These are phyloP conservation scores for Narcine bancroftii DNA, from an alignment of 2,113 vertebrate species.

Conservation along the genomic window DNA sequence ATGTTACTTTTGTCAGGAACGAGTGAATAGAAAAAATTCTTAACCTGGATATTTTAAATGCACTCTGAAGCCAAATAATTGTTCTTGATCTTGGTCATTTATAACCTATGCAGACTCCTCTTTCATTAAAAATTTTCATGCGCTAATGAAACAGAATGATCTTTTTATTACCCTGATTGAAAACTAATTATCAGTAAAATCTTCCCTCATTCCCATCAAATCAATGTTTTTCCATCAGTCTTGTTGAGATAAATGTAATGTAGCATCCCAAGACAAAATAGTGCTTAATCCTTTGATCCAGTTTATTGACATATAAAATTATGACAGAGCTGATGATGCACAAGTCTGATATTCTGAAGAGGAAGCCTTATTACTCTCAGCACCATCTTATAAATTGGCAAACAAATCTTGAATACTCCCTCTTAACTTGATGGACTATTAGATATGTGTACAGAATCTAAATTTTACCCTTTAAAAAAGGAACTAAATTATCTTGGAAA, in stretches of 20 bases:
- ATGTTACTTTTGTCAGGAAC: not conserved
- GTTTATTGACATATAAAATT: not conserved
- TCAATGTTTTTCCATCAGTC: not conserved
- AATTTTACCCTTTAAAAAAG: not conserved
- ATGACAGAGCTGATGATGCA: not conserved
- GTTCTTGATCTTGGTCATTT: not conserved
- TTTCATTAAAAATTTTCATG: no score
- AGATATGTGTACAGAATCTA: not conserved
- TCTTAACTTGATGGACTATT: not conserved
- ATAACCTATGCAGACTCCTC: not conserved
- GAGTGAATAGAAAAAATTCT: not conserved
- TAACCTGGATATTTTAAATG: not conserved
- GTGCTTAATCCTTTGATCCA: not conserved
- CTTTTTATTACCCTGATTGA: not conserved
- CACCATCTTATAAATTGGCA: not conserved
- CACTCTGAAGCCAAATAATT: not conserved
- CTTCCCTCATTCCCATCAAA: not conserved
- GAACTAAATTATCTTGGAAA: not conserved
- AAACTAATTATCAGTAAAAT: not conserved
- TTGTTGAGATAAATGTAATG: not conserved
- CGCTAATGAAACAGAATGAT: no score
- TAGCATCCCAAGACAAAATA: not conserved
- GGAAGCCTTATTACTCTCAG: not conserved
- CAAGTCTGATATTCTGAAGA: not conserved
- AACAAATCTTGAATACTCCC: not conserved